Evolutionary conservation across 2,888 invertebrate species (phyloP).

Genomic region (Ephialtes manifestator): DNA sequence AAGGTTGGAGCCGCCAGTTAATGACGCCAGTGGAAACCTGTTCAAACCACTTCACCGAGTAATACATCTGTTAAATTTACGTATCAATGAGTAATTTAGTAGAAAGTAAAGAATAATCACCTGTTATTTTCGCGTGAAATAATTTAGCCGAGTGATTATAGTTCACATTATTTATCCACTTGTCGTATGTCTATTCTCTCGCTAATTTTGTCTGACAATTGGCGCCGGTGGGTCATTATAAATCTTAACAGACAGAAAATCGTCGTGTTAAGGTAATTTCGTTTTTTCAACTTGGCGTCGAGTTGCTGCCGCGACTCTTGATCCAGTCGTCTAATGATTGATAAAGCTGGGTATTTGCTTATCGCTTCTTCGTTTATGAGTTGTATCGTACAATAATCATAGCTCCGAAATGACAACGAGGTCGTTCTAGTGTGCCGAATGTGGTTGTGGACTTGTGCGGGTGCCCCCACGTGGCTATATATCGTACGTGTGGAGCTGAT

Average conservation of each 20-base stretch:
- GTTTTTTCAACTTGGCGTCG: too few relatives aligned
- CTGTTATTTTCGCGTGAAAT: neutral
- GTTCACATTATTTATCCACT: slow-evolving; percentile 37
- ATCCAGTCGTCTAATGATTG: neutral
- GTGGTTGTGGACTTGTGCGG: slow-evolving; percentile 36
- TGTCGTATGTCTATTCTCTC: neutral
- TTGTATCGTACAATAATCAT: neutral
- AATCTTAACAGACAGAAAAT: too few relatives aligned
- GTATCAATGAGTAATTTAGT: neutral
- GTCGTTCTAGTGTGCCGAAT: slow-evolving; percentile 3
- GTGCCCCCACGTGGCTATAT: slow-evolving; percentile 52
- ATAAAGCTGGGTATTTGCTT: neutral
- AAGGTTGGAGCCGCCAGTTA: neutral
- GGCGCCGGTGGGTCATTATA: neutral
- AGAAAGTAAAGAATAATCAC: neutral
- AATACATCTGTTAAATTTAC: neutral
- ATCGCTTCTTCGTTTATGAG: slow-evolving; percentile 7
- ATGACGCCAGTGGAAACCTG: neutral
- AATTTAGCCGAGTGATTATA: neutral
- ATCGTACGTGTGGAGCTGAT: slow-evolving; percentile 4
- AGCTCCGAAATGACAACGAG: slow-evolving; percentile 2
- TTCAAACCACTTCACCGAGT: neutral
- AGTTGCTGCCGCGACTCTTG: too few relatives aligned
- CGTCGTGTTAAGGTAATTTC: too few relatives aligned
- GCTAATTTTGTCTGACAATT: neutral